Percentiles rank a stretch among this genome's conserved stretches.
phyloP scores from a whole-genome alignment of 2,888 invertebrate genomes.

The Hartigia nigra region DNA sequence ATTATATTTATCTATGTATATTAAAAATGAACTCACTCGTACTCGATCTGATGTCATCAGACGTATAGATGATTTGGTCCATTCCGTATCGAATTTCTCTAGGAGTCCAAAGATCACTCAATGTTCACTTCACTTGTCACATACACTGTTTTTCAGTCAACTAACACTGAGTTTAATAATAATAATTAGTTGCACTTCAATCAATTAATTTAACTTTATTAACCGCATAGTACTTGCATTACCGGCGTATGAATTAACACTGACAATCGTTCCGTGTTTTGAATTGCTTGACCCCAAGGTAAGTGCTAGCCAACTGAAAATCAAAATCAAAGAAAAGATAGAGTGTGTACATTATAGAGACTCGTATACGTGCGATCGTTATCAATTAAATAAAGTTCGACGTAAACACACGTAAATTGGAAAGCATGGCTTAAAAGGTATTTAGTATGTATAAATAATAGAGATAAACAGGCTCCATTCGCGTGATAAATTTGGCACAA shows the following conservation, averaged over 20 bases:
- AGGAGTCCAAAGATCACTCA: neutral
- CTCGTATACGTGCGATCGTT: neutral
- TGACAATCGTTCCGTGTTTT: neutral
- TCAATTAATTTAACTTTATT: neutral
- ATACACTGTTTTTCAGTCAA: neutral
- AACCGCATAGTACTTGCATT: neutral
- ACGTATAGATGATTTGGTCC: neutral
- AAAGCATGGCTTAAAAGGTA: neutral
- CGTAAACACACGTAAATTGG: neutral
- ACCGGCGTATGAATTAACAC: neutral
- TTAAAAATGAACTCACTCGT: neutral
- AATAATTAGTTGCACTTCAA: neutral
- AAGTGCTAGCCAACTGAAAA: neutral
- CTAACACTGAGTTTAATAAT: neutral
- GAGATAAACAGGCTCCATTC: neutral
- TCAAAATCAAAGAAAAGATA: neutral
- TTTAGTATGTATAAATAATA: neutral
- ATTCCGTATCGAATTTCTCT: neutral
- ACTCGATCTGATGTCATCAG: neutral
- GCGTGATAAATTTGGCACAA: slow-evolving; percentile 25
- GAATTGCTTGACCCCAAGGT: neutral
- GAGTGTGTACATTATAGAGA: neutral
- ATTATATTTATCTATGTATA: neutral
- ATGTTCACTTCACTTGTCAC: neutral
- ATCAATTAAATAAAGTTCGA: neutral